These are phyloP conservation scores for Hypena proboscidalis DNA, from an alignment of 2,888 invertebrate species.

Conservation along the genomic window DNA sequence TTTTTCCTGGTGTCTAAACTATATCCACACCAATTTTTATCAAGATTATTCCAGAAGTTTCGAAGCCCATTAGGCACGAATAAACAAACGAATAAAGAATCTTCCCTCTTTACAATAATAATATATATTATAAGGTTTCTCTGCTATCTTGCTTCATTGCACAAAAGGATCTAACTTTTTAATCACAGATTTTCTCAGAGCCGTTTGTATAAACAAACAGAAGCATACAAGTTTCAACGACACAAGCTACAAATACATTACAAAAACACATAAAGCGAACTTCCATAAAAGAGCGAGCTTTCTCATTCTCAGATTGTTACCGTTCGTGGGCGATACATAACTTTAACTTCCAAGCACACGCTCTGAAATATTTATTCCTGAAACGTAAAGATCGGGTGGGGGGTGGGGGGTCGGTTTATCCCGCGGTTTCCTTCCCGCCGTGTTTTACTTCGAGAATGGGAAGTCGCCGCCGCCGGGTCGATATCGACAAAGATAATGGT, in stretches of 20 bases:
- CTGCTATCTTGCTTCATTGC: background rate
- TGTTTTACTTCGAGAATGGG: conserved; percentile 86
- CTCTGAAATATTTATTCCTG: conserved; percentile 86
- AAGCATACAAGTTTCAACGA: background rate
- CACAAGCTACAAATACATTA: conserved; percentile 21
- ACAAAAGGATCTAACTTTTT: no score
- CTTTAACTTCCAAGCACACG: conserved; percentile 85
- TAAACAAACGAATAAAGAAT: no score
- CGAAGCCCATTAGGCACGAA: no score
- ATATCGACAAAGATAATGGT: conserved; percentile 79
- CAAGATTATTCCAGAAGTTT: no score
- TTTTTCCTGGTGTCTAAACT: no score
- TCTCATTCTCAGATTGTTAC: conserved; percentile 83
- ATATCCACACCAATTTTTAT: no score
- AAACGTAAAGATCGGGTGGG: conserved; percentile 84
- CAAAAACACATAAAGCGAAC: conserved; percentile 56
- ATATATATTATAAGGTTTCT: no score
- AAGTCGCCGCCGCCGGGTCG: conserved; percentile 84
- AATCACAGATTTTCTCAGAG: no score
- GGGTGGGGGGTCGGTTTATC: conserved; percentile 74
- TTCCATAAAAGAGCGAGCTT: conserved; percentile 73
- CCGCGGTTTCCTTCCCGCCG: conserved; percentile 85
- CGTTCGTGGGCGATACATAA: conserved; percentile 81
- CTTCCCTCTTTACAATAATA: no score
- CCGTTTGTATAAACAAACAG: no score